Evolutionary conservation across 2,888 invertebrate genomes (phyloP).

Genomic region (Ptychoptera contaminata): DNA sequence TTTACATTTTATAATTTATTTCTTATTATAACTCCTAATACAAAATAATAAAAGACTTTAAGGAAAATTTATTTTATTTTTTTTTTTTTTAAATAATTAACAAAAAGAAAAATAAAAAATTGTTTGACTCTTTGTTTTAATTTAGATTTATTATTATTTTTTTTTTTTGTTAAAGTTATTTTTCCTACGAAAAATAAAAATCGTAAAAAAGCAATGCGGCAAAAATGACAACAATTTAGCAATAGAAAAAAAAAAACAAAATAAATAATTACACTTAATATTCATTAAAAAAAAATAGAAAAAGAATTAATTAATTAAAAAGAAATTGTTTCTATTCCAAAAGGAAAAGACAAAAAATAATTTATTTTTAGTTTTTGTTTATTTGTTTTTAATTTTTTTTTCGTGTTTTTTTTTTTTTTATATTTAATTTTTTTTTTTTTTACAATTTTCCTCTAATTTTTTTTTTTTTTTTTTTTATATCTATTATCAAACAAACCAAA

Average conservation of each 20-base stretch:
- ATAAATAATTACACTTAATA: background rate
- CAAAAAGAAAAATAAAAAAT: no score
- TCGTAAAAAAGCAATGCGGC: constrained; percentile 4
- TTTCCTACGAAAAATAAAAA: background rate
- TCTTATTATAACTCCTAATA: no score
- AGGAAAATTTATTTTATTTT: no score
- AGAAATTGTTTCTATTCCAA: constrained; percentile 1
- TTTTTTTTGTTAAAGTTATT: background rate
- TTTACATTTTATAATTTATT: no score
- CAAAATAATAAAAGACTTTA: no score
- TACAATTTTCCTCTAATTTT: constrained; percentile 1
- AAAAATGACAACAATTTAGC: constrained; percentile 1
- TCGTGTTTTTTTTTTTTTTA: background rate
- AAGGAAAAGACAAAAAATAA: background rate
- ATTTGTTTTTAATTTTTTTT: background rate
- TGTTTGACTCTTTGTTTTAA: no score
- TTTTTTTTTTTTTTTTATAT: constrained; percentile 1
- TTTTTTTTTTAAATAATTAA: no score
- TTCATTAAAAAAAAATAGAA: background rate
- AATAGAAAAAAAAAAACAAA: background rate
- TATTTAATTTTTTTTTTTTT: background rate
- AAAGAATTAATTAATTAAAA: no score
- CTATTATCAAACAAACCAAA: constrained; percentile 4
- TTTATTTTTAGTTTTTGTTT: no score
- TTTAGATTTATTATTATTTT: no score